Conservation (phyloP, 2,888 invertebrate species). For the Athalia rosae region DNA sequence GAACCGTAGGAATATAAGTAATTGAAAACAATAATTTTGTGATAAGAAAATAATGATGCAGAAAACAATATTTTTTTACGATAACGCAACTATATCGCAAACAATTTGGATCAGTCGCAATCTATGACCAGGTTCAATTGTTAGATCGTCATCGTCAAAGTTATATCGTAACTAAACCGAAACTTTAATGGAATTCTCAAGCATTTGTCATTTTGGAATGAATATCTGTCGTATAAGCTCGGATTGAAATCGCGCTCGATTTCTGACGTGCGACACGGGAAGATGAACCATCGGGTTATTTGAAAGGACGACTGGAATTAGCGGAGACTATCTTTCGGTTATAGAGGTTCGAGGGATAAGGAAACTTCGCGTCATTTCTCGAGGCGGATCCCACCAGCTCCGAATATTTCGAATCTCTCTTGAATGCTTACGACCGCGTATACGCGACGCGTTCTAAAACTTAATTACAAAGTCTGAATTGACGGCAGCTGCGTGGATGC, state of each 20-base stretch:
- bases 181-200: no score
- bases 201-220: no score
- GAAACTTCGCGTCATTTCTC: constrained; percentile 18
- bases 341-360: neutral
- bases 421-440: neutral
- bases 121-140: no score
- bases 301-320: neutral
- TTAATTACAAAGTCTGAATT: constrained; percentile 10
- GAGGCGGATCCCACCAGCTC: neutral
- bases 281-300: neutral
- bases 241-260: no score
- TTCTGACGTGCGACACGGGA: no score
- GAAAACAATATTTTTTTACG: no score
- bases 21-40: no score
- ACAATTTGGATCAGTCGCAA: no score
- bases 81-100: neutral
- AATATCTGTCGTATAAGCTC: no score
- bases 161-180: no score
- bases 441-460: neutral
- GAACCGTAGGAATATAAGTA: neutral
- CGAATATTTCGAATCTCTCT: constrained; percentile 16
- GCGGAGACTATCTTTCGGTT: neutral
- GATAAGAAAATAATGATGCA: no score
- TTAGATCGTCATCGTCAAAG: no score
- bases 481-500: neutral